Evolutionary conservation across 2,888 invertebrate species (phyloP).

Genomic region (Anthrax anthrax): DNA sequence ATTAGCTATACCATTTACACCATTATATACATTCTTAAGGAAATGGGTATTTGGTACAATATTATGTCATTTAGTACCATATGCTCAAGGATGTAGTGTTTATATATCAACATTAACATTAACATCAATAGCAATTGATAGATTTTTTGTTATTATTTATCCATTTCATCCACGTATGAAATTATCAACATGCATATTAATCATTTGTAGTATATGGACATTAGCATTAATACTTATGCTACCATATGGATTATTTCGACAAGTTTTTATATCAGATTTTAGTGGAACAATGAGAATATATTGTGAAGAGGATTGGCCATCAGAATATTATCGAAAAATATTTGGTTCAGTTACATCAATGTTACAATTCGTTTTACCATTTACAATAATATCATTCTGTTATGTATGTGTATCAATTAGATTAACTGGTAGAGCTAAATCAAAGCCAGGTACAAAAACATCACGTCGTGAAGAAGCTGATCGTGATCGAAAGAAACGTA

Average conservation of each 20-base stretch:
- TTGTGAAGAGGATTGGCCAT: constrained; percentile 86
- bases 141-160: constrained; percentile 93
- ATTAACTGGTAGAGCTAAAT: constrained; percentile 66
- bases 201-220: constrained; percentile 84
- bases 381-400: constrained; percentile 84
- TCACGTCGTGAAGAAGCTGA: constrained; percentile 81
- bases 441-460: constrained; percentile 72
- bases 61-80: constrained; percentile 85
- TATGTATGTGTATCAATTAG: constrained; percentile 85
- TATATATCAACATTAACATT: constrained; percentile 95
- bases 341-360: constrained; percentile 81
- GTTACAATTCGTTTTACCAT: constrained; percentile 88
- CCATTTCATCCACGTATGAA: constrained; percentile 90
- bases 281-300: constrained; percentile 36
- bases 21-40: constrained; percentile 80
- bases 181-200: constrained; percentile 65
- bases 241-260: constrained; percentile 57
- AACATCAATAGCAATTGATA: constrained; percentile 93
- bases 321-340: constrained; percentile 56
- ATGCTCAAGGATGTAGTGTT: constrained; percentile 88
- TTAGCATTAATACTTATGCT: constrained; percentile 74
- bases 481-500: constrained; percentile 74
- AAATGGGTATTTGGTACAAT: constrained; percentile 87
- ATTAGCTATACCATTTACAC: constrained; percentile 92
- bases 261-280: constrained; percentile 30